Evolutionary conservation across 2,113 vertebrate species (phyloP).

Genomic region (Meriones unguiculatus): DNA sequence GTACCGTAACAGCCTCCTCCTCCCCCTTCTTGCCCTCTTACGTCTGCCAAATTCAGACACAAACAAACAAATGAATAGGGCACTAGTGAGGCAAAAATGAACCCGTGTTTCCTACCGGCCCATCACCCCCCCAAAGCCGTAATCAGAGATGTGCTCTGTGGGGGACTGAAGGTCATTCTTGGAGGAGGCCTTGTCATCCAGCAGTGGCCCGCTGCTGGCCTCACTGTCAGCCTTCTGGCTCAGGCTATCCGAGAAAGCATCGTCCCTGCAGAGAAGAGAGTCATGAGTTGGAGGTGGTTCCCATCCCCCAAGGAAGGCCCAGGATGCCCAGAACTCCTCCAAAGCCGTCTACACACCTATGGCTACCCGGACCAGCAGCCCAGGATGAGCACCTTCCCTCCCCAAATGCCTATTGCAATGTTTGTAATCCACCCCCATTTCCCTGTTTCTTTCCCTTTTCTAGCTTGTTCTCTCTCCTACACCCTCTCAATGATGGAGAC

Average conservation of each 20-base stretch:
- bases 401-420: accelerated
- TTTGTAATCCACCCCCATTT: not conserved
- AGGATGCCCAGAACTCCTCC: not conserved
- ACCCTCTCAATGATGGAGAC: not conserved
- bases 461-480: not conserved
- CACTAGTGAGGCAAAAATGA: not conserved
- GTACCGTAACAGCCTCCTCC: not conserved
- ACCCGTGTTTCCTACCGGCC: constrained; percentile 90
- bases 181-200: constrained; percentile 97
- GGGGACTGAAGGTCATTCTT: constrained; percentile 97
- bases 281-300: not conserved
- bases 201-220: constrained; percentile 96
- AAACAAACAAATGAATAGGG: accelerated
- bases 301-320: not conserved
- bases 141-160: constrained; percentile 94
- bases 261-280: constrained; percentile 90
- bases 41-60: not conserved
- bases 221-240: constrained; percentile 99
- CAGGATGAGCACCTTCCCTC: accelerated
- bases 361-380: not conserved
- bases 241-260: constrained; percentile 98
- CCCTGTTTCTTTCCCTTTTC: not conserved
- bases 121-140: constrained; percentile 94
- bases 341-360: not conserved
- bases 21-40: not conserved